These are phyloP conservation scores for Paelopatides confundens DNA, from an alignment of 53 echinoderm and acorn worm species.

Conservation along the genomic window DNA sequence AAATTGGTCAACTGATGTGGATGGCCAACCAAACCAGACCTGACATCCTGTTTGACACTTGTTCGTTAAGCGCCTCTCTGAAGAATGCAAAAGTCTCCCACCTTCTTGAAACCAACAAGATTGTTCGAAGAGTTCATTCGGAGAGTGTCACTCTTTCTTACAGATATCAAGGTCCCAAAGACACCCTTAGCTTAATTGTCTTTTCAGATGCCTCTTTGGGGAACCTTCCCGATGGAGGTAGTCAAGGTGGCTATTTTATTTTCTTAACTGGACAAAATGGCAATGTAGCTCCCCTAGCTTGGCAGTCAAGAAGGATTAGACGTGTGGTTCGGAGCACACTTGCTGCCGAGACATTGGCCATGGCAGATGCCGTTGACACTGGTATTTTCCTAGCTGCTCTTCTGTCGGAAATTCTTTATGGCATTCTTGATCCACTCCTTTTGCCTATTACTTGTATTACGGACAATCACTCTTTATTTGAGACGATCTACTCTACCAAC, in stretches of 20 bases:
- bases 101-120: slow-evolving; percentile 1
- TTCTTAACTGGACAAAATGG: background rate
- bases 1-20: slow-evolving; percentile 15
- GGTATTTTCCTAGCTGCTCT: background rate
- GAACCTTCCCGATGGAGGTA: too few species aligned
- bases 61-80: background rate
- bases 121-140: background rate
- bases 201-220: slow-evolving; percentile 2
- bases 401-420: background rate
- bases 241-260: slow-evolving; percentile 17
- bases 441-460: too few species aligned
- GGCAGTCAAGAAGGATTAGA: background rate
- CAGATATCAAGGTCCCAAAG: background rate
- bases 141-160: background rate
- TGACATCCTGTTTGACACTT: background rate
- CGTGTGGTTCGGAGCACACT: background rate
- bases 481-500: slow-evolving; percentile 13
- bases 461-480: slow-evolving; percentile 14
- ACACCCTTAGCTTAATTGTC: background rate
- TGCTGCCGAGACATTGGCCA: background rate
- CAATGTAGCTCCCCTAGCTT: background rate
- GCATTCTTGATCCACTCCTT: background rate
- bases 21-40: slow-evolving; percentile 10
- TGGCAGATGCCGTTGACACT: slow-evolving; percentile 15
- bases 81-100: background rate